Percentiles rank a stretch among this genome's conserved stretches.
Conservation (phyloP, 1,140 invertebrate genomes). For the Elymnias hypermnestra region DNA sequence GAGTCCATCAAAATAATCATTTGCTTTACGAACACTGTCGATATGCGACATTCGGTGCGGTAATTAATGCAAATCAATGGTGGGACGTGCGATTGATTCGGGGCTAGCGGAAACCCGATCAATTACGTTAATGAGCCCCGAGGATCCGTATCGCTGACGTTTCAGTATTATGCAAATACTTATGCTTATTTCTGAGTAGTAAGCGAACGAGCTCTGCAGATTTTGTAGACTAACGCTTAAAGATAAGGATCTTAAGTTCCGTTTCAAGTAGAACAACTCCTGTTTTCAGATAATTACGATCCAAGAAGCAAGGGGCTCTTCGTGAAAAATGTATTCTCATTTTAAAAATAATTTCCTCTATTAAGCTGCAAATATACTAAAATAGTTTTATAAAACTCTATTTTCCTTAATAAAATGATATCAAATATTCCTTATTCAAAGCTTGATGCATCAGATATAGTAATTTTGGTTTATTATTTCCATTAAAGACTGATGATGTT, state of each 20-base stretch:
- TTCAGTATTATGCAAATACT: constrained; percentile 66
- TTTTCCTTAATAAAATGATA: too few relatives aligned
- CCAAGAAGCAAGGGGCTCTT: too few relatives aligned
- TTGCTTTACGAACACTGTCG: constrained; percentile 52
- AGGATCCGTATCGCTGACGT: constrained; percentile 65
- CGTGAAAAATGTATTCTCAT: too few relatives aligned
- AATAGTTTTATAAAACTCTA: too few relatives aligned
- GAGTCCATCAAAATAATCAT: constrained; percentile 66
- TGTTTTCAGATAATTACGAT: too few relatives aligned
- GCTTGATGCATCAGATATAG: too few relatives aligned
- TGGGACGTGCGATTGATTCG: constrained; percentile 69
- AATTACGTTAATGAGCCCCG: constrained; percentile 71
- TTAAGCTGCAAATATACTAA: too few relatives aligned
- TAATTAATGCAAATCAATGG: constrained; percentile 74
- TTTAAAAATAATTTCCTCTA: too few relatives aligned
- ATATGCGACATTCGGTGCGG: constrained; percentile 61
- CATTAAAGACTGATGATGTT: too few relatives aligned
- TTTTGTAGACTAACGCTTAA: constrained; percentile 14
- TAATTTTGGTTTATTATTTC: too few relatives aligned
- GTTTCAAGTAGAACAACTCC: constrained; percentile 4
- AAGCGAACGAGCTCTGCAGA: constrained; percentile 22
- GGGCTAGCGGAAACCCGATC: constrained; percentile 67
- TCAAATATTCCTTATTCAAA: too few relatives aligned
- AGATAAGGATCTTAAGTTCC: constrained; percentile 2
- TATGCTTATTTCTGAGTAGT: constrained; percentile 53